A percentile compares a stretch with the other conserved stretches of the same genome.
These are phyloP conservation scores for Hemicentrotus pulcherrimus DNA, from an alignment of 35 echinoderm and acorn worm genomes.

Conservation along the genomic window DNA sequence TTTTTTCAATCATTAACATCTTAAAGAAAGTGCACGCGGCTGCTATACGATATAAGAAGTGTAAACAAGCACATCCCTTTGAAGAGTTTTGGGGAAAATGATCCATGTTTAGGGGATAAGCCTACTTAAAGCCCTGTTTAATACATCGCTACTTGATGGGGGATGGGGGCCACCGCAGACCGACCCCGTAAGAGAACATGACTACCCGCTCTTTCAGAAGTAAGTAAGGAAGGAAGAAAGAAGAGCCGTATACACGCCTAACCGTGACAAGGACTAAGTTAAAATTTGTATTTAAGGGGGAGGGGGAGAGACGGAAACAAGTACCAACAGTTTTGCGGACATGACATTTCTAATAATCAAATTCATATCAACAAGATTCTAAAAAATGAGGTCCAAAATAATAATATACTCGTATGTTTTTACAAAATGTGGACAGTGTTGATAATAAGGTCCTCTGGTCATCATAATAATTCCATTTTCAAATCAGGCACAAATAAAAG, in stretches of 20 bases:
- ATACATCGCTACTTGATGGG: background rate
- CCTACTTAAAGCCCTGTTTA: background rate
- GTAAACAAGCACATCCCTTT: slow-evolving; percentile 5
- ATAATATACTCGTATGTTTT: too few relatives aligned
- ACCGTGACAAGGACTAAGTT: background rate
- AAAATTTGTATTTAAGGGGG: background rate
- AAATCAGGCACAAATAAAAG: too few relatives aligned
- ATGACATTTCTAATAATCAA: too few relatives aligned
- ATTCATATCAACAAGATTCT: too few relatives aligned
- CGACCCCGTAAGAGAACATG: background rate
- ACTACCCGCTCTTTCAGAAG: background rate
- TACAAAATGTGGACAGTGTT: too few relatives aligned
- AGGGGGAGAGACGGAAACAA: background rate
- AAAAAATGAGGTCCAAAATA: too few relatives aligned
- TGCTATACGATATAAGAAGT: background rate
- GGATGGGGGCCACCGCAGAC: background rate
- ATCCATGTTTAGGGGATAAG: background rate
- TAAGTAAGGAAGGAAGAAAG: background rate
- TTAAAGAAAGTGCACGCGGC: slow-evolving; percentile 1
- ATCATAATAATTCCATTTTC: too few relatives aligned
- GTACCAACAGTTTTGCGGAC: background rate
- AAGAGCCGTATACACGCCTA: background rate
- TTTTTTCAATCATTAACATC: background rate
- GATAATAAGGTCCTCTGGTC: too few relatives aligned
- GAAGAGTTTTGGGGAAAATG: background rate